phyloP scores from a whole-genome alignment of 2,888 invertebrate species.

The Parelbella ahira region DNA sequence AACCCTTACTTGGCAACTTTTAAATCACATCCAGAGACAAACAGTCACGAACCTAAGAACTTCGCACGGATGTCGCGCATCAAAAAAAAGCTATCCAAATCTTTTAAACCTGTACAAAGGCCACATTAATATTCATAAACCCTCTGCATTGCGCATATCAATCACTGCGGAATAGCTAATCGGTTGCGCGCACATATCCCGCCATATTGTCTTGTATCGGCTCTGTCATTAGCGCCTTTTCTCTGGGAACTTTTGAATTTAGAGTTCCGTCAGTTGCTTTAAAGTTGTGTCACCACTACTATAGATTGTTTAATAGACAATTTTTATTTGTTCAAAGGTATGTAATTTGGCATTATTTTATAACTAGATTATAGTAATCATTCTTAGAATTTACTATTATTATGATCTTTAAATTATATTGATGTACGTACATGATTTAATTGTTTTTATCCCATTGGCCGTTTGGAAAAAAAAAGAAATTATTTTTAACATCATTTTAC shows the following conservation, averaged over 20 bases:
- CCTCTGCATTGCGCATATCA: slow-evolving; percentile 72
- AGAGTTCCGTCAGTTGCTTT: slow-evolving; percentile 21
- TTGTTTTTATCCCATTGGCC: no score
- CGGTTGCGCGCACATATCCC: slow-evolving; percentile 69
- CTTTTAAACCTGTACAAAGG: slow-evolving; percentile 60
- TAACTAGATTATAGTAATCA: no score
- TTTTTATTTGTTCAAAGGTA: no score
- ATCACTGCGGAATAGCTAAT: slow-evolving; percentile 69
- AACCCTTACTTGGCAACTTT: slow-evolving; percentile 27
- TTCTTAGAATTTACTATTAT: no score
- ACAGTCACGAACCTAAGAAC: slow-evolving; percentile 34
- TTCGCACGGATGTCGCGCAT: slow-evolving; percentile 61
- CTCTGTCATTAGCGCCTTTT: slow-evolving; percentile 67
- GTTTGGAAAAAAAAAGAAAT: no score
- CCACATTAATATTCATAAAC: slow-evolving; percentile 69
- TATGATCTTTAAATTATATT: no score
- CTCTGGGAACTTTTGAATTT: slow-evolving; percentile 40
- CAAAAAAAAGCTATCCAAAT: slow-evolving; percentile 39
- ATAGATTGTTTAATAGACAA: no score
- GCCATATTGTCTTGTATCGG: slow-evolving; percentile 51
- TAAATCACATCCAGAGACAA: slow-evolving; percentile 35
- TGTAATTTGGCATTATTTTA: no score
- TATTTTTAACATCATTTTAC: no score
- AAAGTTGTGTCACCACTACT: no score
- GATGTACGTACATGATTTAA: no score